A percentile compares a stretch with the other conserved stretches of the same genome.
Conservation (phyloP, 2,888 invertebrate species). For the Tipula confusa region DNA sequence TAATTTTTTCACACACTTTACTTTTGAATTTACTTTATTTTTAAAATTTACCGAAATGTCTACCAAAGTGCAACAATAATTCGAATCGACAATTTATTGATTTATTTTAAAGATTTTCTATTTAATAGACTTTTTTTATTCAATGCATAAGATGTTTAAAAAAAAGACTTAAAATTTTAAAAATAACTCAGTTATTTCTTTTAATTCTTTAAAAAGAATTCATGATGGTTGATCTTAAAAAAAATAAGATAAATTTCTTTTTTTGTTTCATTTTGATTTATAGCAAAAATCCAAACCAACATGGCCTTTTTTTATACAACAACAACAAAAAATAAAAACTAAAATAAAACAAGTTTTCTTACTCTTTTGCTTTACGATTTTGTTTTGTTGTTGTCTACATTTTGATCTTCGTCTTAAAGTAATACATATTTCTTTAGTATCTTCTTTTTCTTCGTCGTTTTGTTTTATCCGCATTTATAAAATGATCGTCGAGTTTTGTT, state of each 20-base stretch:
- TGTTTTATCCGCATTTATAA: background rate
- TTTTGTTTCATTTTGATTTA: slow-evolving; percentile 26
- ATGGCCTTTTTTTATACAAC: slow-evolving; percentile 26
- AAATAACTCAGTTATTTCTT: background rate
- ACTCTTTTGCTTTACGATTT: background rate
- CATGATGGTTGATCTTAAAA: slow-evolving; percentile 29
- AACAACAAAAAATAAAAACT: background rate
- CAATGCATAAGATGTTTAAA: background rate
- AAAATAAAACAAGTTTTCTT: slow-evolving; percentile 1
- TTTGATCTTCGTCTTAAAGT: background rate
- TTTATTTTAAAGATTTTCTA: background rate
- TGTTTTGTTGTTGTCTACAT: background rate
- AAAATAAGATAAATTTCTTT: background rate
- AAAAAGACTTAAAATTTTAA: background rate
- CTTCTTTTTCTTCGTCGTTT: too few relatives aligned
- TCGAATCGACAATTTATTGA: background rate
- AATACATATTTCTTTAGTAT: background rate
- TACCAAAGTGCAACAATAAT: background rate
- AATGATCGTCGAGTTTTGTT: background rate
- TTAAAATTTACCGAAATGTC: background rate
- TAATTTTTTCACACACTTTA: background rate
- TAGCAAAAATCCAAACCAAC: slow-evolving; percentile 26
- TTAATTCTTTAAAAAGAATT: slow-evolving; percentile 5
- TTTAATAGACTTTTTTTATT: background rate
- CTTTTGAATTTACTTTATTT: background rate